Base-by-base conservation (phyloP, 2,797 vertebrate genomes). In the Lepilemur ruficaudatus region DNA sequence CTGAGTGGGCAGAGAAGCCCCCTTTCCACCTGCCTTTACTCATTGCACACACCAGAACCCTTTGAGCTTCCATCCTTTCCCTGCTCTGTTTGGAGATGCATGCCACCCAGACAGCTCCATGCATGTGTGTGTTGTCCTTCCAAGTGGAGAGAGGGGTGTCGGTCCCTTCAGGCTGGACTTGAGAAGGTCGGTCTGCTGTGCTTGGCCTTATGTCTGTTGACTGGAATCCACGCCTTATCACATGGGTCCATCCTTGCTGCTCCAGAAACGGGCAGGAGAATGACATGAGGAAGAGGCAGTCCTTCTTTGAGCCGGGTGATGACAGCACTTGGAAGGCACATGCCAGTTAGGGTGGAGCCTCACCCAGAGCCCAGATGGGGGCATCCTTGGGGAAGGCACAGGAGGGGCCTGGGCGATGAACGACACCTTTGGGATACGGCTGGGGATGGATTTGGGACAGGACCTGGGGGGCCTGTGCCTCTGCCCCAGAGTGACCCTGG, bases 151-250 rank as follows among this genome's bases (percentile, higher is more conserved):
- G 89, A 94, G 88, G 84, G 52, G 52, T 22, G 94, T 72, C 11
- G 15, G n/a, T 1, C 2, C 41, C 87, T 98, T 94, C 61, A 95
- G 93, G 73, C 88, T 28, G 12, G 38, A 67, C 73, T 91, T 95
- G 35, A 97, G 97, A 96, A 91, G 55, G 75, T 7, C 17, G 61
- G 85, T 93, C 41, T 98, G 94, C 97, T 73, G 93, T 80, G 83
- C 72, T 93, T 96, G 93, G 94, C 95, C 91, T 92, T 50, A 5
- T 9, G 72, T 35, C 87, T 93, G 90, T 67, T 97, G 97, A 89
- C 89, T 92, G 81, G 89, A 97, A 96, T 92, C 84, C 86, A 57
- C 41, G 38, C 18, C 76, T 23, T 14, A 85, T 98, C 88, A 91
- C 63, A 83, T 80, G 43, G 70, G 25, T 43, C 86, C 87, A 95